phyloP scores from a whole-genome alignment of 1,140 invertebrate genomes.

The Zaprionus nigranus region DNA sequence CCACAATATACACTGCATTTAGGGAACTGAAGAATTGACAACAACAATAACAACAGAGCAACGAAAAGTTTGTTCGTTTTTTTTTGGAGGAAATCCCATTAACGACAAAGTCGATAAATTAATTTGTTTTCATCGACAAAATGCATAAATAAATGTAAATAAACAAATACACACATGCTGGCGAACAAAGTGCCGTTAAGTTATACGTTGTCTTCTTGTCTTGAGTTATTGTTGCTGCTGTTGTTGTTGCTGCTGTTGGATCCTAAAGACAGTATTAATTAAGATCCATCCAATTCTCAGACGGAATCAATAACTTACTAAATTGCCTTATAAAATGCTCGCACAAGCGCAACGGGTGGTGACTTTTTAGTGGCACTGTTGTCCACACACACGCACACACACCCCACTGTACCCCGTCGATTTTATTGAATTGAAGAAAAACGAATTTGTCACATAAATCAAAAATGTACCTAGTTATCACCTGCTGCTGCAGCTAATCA shows the following conservation, averaged over 20 bases:
- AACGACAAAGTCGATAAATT: slow-evolving; percentile 80
- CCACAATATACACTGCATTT: neutral
- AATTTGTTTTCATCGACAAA: slow-evolving; percentile 63
- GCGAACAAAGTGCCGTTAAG: slow-evolving; percentile 62
- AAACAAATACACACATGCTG: slow-evolving; percentile 39
- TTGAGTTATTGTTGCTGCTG: slow-evolving; percentile 12
- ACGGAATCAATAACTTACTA: slow-evolving; percentile 61
- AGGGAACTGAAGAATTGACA: slow-evolving; percentile 23
- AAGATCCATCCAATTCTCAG: slow-evolving; percentile 53
- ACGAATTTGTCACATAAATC: slow-evolving; percentile 59
- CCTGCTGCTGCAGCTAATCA: neutral
- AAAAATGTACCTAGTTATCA: slow-evolving; percentile 25
- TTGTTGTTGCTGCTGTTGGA: slow-evolving; percentile 31
- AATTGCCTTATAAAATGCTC: slow-evolving; percentile 65
- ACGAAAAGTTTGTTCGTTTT: neutral
- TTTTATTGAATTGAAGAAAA: slow-evolving; percentile 36
- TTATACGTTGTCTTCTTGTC: slow-evolving; percentile 28
- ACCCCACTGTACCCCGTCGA: too few relatives aligned
- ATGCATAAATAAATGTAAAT: slow-evolving; percentile 60
- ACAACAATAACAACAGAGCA: slow-evolving; percentile 12
- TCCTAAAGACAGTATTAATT: slow-evolving; percentile 68
- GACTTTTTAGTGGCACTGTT: slow-evolving; percentile 1
- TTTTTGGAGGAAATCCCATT: slow-evolving; percentile 67
- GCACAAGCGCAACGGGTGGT: slow-evolving; percentile 59
- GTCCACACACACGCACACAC: too few relatives aligned